Evolutionary conservation across 2,113 vertebrate species (phyloP).

Genomic region (Zapornia atra): DNA sequence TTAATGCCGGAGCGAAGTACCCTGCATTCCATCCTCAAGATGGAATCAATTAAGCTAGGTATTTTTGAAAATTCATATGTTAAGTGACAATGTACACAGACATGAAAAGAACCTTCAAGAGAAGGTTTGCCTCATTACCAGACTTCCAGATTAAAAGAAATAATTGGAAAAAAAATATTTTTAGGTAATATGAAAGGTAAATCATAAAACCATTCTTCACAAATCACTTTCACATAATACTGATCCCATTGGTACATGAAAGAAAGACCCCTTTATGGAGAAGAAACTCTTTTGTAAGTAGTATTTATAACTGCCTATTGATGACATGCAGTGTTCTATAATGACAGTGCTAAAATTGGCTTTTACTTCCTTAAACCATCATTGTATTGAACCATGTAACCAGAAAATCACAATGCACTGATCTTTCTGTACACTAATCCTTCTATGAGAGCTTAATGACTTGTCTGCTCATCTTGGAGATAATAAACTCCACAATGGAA

Average conservation of each 20-base stretch:
- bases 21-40: background rate
- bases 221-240: constrained; percentile 22
- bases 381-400: constrained; percentile 77
- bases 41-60: background rate
- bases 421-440: constrained; percentile 75
- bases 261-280: constrained; percentile 35
- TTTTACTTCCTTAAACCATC: constrained; percentile 76
- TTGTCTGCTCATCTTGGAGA: constrained; percentile 76
- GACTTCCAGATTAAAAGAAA: background rate
- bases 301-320: constrained; percentile 69
- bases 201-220: constrained; percentile 22
- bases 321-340: constrained; percentile 43
- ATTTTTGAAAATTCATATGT: background rate
- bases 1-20: background rate
- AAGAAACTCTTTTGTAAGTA: constrained; percentile 49
- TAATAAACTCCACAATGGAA: constrained; percentile 77
- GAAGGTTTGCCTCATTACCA: background rate
- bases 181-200: constrained; percentile 3
- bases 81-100: background rate
- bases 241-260: background rate
- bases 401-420: constrained; percentile 78
- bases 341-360: constrained; percentile 71
- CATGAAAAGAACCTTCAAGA: background rate
- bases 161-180: background rate
- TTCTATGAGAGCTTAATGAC: constrained; percentile 74